Percentiles rank a stretch among this genome's conserved stretches.
Evolutionary conservation across 1,140 invertebrate species (phyloP).

Genomic region (Melitaea cinxia): DNA sequence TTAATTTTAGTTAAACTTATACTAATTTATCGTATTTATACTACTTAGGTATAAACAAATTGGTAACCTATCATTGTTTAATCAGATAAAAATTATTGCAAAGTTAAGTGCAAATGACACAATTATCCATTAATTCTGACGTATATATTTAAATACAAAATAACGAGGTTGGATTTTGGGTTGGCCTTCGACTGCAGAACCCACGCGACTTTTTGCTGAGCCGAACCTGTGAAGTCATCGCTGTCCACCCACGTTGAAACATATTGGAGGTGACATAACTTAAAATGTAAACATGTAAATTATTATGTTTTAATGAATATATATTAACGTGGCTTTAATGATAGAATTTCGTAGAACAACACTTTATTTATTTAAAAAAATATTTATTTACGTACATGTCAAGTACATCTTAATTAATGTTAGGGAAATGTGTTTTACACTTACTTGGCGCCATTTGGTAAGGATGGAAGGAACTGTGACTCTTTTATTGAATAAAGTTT

Average conservation of each 20-base stretch:
- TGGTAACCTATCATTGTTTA: too few relatives aligned
- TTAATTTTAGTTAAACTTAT: too few relatives aligned
- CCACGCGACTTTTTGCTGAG: conserved; percentile 29
- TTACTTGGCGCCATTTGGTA: too few relatives aligned
- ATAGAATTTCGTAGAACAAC: not conserved
- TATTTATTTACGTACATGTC: too few relatives aligned
- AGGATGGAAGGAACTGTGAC: too few relatives aligned
- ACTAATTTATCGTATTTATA: too few relatives aligned
- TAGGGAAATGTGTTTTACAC: too few relatives aligned
- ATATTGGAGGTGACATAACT: conserved; percentile 19
- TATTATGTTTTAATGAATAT: conserved; percentile 11
- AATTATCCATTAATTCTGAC: not conserved
- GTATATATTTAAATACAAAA: conserved; percentile 17
- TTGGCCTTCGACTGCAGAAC: conserved; percentile 23
- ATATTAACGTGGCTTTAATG: not conserved
- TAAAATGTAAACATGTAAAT: conserved; percentile 26
- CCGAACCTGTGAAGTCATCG: conserved; percentile 25
- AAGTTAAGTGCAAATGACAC: not conserved
- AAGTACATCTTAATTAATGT: too few relatives aligned
- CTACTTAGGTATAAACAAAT: too few relatives aligned
- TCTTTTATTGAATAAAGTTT: too few relatives aligned
- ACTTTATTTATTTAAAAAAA: too few relatives aligned
- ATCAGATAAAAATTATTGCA: not conserved
- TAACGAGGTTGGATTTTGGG: conserved; percentile 15
- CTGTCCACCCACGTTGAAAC: conserved; percentile 17